Evolutionary conservation across 2,888 invertebrate genomes (phyloP).

Genomic region (Thymelicus lineola): DNA sequence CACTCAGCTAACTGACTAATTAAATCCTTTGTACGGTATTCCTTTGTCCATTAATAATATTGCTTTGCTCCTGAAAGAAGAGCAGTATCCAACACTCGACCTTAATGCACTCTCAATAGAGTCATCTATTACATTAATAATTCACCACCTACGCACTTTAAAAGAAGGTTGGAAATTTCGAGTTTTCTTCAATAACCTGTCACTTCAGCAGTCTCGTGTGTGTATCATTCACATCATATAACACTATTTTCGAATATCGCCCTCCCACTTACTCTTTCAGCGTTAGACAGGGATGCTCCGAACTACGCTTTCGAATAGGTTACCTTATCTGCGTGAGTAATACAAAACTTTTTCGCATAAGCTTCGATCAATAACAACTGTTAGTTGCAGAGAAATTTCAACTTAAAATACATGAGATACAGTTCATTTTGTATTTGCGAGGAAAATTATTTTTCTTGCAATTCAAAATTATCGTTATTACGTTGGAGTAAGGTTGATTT

Average conservation of each 20-base stretch:
- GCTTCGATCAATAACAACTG: slow-evolving; percentile 77
- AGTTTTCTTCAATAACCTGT: slow-evolving; percentile 35
- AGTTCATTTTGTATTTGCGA: slow-evolving; percentile 10
- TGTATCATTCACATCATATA: slow-evolving; percentile 29
- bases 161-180: slow-evolving; percentile 27
- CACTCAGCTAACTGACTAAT: slow-evolving; percentile 16
- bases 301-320: slow-evolving; percentile 38
- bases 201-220: slow-evolving; percentile 20
- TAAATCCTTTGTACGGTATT: slow-evolving; percentile 20
- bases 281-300: slow-evolving; percentile 33
- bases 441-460: neutral
- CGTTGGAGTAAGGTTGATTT: slow-evolving; percentile 43
- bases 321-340: slow-evolving; percentile 67
- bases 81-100: slow-evolving; percentile 10
- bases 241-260: slow-evolving; percentile 32
- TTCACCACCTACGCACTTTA: slow-evolving; percentile 26
- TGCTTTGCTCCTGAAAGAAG: neutral
- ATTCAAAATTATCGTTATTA: slow-evolving; percentile 10
- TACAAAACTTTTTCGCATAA: slow-evolving; percentile 80
- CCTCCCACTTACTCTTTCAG: slow-evolving; percentile 17
- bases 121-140: slow-evolving; percentile 1
- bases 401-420: neutral
- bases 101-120: neutral
- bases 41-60: slow-evolving; percentile 32
- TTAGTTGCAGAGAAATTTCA: slow-evolving; percentile 37